These are phyloP conservation scores for Zaprionus camerounensis DNA, from an alignment of 1,140 invertebrate genomes.

Conservation along the genomic window DNA sequence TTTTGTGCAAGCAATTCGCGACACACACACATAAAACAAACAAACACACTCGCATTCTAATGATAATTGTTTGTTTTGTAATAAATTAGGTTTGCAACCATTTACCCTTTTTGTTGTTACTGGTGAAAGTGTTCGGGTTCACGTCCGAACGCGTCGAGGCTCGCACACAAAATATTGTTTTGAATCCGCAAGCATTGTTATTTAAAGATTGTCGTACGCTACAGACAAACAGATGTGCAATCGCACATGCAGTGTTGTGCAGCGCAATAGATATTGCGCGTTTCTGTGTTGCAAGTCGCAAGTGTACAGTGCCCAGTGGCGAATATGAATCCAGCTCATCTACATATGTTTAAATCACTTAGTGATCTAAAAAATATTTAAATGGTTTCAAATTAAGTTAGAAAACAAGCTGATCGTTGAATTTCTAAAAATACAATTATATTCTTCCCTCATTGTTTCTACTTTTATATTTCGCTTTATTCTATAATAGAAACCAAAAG, in stretches of 20 bases:
- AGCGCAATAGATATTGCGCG: neutral
- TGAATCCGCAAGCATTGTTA: constrained; percentile 46
- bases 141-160: constrained; percentile 45
- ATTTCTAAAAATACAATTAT: too few relatives aligned
- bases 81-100: constrained; percentile 11
- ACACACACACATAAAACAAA: constrained; percentile 3
- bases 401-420: too few relatives aligned
- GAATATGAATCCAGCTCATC: neutral
- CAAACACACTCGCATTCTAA: constrained; percentile 14
- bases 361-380: too few relatives aligned
- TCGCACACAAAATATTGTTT: constrained; percentile 56
- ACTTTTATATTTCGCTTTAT: neutral
- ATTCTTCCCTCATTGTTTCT: neutral
- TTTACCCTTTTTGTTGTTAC: constrained; percentile 47
- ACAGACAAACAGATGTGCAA: constrained; percentile 6
- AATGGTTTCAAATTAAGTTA: too few relatives aligned
- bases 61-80: neutral
- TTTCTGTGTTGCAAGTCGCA: neutral
- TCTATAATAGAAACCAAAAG: neutral
- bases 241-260: neutral
- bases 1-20: neutral
- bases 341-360: too few relatives aligned
- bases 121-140: constrained; percentile 4
- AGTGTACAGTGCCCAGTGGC: neutral
- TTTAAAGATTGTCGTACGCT: constrained; percentile 48